phyloP scores from a whole-genome alignment of 2,888 invertebrate genomes.

The Bimastos eiseni region DNA sequence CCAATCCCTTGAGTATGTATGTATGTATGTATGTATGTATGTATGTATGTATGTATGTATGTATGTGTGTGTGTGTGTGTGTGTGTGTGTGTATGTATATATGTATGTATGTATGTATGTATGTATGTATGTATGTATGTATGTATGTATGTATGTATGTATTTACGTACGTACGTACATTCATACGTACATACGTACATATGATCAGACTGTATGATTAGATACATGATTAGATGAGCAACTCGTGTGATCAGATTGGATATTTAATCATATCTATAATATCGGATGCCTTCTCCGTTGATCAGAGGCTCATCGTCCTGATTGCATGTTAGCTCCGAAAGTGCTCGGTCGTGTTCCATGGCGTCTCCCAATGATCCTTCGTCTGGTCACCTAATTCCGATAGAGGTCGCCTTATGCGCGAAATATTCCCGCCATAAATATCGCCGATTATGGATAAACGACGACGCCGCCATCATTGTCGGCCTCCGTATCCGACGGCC shows the following conservation, averaged over 20 bases:
- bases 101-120: no score
- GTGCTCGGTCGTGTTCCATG: background rate
- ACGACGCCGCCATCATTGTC: background rate
- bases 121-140: no score
- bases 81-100: no score
- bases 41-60: no score
- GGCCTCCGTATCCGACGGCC: background rate
- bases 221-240: background rate
- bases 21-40: no score
- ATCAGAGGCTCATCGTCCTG: background rate
- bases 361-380: background rate
- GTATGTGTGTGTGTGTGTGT: no score
- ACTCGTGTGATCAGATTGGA: background rate
- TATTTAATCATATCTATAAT: no score
- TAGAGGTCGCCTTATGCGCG: background rate
- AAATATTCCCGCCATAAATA: constrained; percentile 9
- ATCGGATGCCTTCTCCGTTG: background rate
- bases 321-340: background rate
- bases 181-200: no score
- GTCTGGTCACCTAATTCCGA: background rate
- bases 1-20: no score
- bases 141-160: no score
- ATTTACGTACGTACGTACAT: no score
- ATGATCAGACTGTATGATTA: no score
- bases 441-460: background rate